A percentile compares a stretch with the other conserved stretches of the same genome.
Evolutionary conservation across 2,888 invertebrate species (phyloP).

Genomic region (Andrena minutula): DNA sequence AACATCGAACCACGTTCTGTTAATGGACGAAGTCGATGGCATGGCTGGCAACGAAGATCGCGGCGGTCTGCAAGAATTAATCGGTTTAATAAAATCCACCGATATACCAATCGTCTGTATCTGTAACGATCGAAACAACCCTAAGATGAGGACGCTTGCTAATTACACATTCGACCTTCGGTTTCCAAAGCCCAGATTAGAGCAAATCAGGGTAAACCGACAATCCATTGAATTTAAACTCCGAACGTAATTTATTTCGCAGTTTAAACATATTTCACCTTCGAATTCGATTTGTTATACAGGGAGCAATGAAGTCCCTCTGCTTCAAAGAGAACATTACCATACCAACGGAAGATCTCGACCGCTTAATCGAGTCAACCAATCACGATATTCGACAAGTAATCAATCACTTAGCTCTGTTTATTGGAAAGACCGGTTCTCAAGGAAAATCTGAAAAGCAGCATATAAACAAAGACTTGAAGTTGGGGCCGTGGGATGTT

Average conservation of each 20-base stretch:
- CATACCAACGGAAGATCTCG: conserved; percentile 90
- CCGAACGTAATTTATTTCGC: neutral
- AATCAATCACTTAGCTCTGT: conserved; percentile 94
- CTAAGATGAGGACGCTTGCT: conserved; percentile 96
- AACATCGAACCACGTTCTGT: conserved; percentile 91
- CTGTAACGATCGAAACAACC: conserved; percentile 98
- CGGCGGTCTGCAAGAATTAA: conserved; percentile 98
- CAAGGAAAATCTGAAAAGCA: conserved; percentile 53
- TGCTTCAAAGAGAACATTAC: conserved; percentile 96
- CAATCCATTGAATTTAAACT: conserved; percentile 7
- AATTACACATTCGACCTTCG: conserved; percentile 97
- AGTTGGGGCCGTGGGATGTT: conserved; percentile 97
- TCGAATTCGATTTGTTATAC: conserved; percentile 5
- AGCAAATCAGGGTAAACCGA: conserved; percentile 93
- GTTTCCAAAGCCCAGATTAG: conserved; percentile 93
- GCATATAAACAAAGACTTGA: conserved; percentile 91
- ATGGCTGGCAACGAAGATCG: conserved; percentile 99
- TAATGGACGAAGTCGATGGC: conserved; percentile 99
- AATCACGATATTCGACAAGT: conserved; percentile 98
- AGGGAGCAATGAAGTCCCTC: conserved; percentile 96
- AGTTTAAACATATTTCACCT: neutral
- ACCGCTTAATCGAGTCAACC: conserved; percentile 93
- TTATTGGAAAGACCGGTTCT: conserved; percentile 85
- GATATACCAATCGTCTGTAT: conserved; percentile 97
- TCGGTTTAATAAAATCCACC: conserved; percentile 94